Conservation (phyloP, 2,113 vertebrate species). For the human region GRCh38 chr1:246065501-246066000, state of each 20-base stretch:
- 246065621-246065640: neutral
- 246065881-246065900: neutral
- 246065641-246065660: slow-evolving; percentile 9
- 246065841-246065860: neutral
- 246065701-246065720: slow-evolving; percentile 37
- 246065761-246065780: neutral
- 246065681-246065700: neutral
- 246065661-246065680: neutral
- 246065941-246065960: neutral
- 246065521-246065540: neutral
- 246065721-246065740: neutral
- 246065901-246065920: neutral
- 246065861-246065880: neutral
- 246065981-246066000: neutral
- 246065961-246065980: neutral
- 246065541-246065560: neutral
- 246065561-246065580: neutral
- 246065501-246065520: neutral
- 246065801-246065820: neutral
- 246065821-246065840: neutral
- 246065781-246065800: neutral
- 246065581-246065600: neutral
- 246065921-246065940: neutral
- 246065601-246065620: slow-evolving; percentile 3
- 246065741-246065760: neutral